Base-by-base conservation (phyloP, 2,797 vertebrate species). In the Sebastes matsubarae region DNA sequence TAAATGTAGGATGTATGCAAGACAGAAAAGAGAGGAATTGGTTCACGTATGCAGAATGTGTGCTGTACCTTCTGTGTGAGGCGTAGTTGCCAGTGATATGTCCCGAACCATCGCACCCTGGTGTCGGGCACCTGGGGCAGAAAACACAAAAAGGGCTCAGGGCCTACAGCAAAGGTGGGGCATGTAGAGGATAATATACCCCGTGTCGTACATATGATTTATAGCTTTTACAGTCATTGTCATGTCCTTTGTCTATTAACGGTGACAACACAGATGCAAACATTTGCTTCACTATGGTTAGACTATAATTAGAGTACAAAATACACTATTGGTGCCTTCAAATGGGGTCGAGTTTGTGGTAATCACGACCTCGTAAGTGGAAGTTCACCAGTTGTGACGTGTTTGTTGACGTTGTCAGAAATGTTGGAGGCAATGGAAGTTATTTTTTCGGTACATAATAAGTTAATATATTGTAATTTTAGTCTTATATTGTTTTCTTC, bases 81-180 rank as follows among this genome's bases (percentile, higher is more conserved):
- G 98, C 98, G 69, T 99, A 99, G 95, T 99, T 99, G 95, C 99
- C 99, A 78, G 99, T 99, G 93, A 99, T 99, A 94, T 99, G 99
- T 93, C 99, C 99, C 88, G 99, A 99, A 93, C 98, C 98, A 75
- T 99, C 99, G 90, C 99, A 99, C 89, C 99, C 98, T 91, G 98
- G 99, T 55, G 99, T 99, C 87, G 98, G 97, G 96, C 99, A 99
- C 96, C 99, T 99, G 94, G 92, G 95, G 96, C 92, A 76, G 89
- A 93, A 97, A 91, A 91, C 82, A 91, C 88, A 93, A 81, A 81
- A 90, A 90, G 84, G 91, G 79, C 91, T 93, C 90, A 94, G 92
- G 90, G 92, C 42, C 92, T 92, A 90, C 81, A 89, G 83, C 74
- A 88, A 85, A 55, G 36, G 52, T 25, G 1, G 27, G 76, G 64